Evolutionary conservation across 2,113 vertebrate species (phyloP), one percentile per base, ranked within the genome.

Genomic region (Plestiodon gilberti): DNA sequence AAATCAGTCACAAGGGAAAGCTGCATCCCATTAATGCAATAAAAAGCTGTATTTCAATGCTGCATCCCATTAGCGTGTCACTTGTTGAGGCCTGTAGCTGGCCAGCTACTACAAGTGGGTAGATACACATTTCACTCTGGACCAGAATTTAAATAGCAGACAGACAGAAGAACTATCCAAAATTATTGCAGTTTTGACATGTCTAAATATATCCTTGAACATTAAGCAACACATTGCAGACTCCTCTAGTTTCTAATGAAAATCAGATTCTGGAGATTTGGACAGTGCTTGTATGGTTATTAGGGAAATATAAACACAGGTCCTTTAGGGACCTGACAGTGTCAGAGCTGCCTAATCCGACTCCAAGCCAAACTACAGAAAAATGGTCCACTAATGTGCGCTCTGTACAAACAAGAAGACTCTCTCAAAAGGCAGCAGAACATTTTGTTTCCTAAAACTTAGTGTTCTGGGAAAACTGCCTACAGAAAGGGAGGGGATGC

Each of bases 391-490:
- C 69, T 78, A 80, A 79, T 1, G 23, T 76, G 88, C 89, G 15
- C 78, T 38, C 5, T 43, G 81, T 28, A 38, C 75, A 75, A 82
- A 38, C 23, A 73, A 75, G 85, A 82, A 76, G 73, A 59, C 59
- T 59, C 87, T 79, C 89, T 89, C 73, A 89, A 87, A 78, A 83
- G 62, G 82, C 40, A 70, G 30, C 2, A 84, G 91, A 92, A 92
- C 78, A 78, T 85, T 93, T 85, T 94, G 87, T 93, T 94, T 95
- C 78, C 84, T 43, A 93, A 92, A 89, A 22, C 65, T 88, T 43
- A 20, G 65, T n/a, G 82, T 89, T 90, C 94, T 17, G 77, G 90
- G 90, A 83, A 90, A 91, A 89, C 59, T 33, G 85, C 75, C 90
- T 92, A 88, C 33, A 28, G 55, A 83, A 80, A 0, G 0, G 69